These are phyloP conservation scores for Esperia sulphurella DNA, from an alignment of 2,888 invertebrate genomes.

Conservation along the genomic window DNA sequence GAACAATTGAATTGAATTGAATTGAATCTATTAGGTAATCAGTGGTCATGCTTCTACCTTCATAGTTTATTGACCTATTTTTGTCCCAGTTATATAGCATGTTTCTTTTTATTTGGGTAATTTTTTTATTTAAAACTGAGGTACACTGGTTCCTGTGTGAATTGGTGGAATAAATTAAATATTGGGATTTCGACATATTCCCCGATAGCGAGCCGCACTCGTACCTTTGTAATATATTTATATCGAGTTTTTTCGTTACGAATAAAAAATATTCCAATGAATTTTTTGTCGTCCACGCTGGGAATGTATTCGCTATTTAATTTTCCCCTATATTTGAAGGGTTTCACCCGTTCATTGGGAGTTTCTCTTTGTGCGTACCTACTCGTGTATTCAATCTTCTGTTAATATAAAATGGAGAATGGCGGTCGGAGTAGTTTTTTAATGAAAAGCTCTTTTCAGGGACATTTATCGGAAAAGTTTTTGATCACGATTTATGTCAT, in stretches of 20 bases:
- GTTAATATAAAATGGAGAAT: no score
- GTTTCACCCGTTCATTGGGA: neutral
- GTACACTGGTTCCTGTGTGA: neutral
- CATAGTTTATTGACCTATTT: no score
- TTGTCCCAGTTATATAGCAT: no score
- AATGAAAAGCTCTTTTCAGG: no score
- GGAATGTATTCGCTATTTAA: neutral
- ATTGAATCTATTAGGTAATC: no score
- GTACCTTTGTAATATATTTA: neutral
- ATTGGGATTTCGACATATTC: conserved; percentile 3
- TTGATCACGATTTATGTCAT: no score
- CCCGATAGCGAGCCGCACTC: neutral
- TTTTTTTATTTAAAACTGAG: conserved; percentile 7
- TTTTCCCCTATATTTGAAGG: neutral
- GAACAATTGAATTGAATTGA: no score
- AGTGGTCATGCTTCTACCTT: no score
- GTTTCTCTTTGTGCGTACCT: neutral
- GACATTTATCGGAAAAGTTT: no score
- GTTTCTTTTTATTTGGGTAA: neutral
- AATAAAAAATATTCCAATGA: neutral
- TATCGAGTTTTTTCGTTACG: neutral
- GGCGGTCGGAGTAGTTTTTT: no score
- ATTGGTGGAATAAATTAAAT: neutral
- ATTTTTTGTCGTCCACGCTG: neutral
- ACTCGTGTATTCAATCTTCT: no score